These are phyloP conservation scores for Hymenochirus boettgeri DNA, from an alignment of 2,113 vertebrate species.

Conservation along the genomic window DNA sequence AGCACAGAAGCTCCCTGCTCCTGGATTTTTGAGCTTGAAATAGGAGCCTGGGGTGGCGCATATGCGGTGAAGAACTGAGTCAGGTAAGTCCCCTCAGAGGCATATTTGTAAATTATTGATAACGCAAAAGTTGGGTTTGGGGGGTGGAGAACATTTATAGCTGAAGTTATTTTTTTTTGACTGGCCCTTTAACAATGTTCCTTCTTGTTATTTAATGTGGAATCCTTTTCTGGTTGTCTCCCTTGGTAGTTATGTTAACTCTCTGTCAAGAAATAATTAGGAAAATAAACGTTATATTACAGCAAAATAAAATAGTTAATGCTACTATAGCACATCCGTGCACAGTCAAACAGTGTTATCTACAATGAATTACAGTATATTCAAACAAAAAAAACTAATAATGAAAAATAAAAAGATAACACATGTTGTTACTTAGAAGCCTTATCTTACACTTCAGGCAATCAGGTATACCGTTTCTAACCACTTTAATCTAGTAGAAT, in stretches of 20 bases:
- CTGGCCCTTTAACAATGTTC: too few species aligned
- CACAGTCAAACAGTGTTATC: slow-evolving; percentile 26
- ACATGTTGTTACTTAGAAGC: slow-evolving; percentile 49
- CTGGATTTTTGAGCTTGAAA: too few species aligned
- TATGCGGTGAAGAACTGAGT: too few species aligned
- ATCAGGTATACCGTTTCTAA: slow-evolving; percentile 56
- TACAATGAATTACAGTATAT: slow-evolving; percentile 22
- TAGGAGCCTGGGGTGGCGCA: too few species aligned
- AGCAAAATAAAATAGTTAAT: slow-evolving; percentile 14
- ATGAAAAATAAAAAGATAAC: slow-evolving; percentile 40
- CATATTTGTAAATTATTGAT: too few species aligned
- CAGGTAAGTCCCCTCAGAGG: too few species aligned
- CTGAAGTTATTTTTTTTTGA: too few species aligned
- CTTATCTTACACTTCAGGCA: slow-evolving; percentile 53
- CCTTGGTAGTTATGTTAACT: neutral
- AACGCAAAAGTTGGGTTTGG: too few species aligned
- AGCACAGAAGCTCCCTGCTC: too few species aligned
- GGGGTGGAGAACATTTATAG: too few species aligned
- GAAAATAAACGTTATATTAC: slow-evolving; percentile 3
- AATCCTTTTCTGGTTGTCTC: too few species aligned
- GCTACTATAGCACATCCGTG: slow-evolving; percentile 11
- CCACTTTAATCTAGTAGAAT: slow-evolving; percentile 60
- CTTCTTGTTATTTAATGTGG: too few species aligned
- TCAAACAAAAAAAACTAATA: slow-evolving; percentile 24
- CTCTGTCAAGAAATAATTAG: slow-evolving; percentile 21